Percentiles rank a stretch among this genome's conserved stretches.
Evolutionary conservation across 1,140 invertebrate genomes (phyloP).

Genomic region (Triops cancriformis): DNA sequence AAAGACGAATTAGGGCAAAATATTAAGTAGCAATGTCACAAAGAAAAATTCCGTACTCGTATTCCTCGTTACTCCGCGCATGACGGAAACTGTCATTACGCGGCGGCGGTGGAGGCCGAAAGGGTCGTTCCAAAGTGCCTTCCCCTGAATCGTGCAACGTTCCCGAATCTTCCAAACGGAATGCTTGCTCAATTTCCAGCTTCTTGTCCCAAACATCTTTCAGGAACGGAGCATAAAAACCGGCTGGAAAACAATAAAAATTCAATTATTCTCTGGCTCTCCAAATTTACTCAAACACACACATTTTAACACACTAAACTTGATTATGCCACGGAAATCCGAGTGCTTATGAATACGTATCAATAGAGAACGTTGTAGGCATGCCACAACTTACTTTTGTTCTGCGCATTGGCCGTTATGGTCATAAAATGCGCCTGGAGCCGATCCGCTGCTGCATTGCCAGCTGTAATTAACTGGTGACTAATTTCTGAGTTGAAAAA

Average conservation of each 20-base stretch:
- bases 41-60: conserved; percentile 40
- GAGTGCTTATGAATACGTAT: too few relatives aligned
- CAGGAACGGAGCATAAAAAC: conserved; percentile 92
- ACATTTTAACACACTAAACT: too few relatives aligned
- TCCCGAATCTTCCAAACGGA: conserved; percentile 73
- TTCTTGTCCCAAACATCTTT: conserved; percentile 93
- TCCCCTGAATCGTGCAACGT: conserved; percentile 56
- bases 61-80: conserved; percentile 33
- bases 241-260: conserved; percentile 49
- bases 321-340: too few relatives aligned
- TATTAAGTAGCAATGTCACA: conserved; percentile 20
- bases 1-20: not conserved
- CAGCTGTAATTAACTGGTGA: conserved; percentile 83
- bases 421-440: conserved; percentile 89
- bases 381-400: conserved; percentile 60
- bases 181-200: conserved; percentile 85
- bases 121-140: conserved; percentile 56
- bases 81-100: conserved; percentile 40
- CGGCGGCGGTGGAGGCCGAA: conserved; percentile 50
- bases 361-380: not conserved
- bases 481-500: conserved; percentile 83
- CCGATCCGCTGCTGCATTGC: conserved; percentile 82
- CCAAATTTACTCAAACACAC: not conserved
- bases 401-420: conserved; percentile 65
- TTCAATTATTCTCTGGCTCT: not conserved